These are phyloP conservation scores for Hepsetus odoe DNA, from an alignment of 2,113 vertebrate species.

Conservation along the genomic window DNA sequence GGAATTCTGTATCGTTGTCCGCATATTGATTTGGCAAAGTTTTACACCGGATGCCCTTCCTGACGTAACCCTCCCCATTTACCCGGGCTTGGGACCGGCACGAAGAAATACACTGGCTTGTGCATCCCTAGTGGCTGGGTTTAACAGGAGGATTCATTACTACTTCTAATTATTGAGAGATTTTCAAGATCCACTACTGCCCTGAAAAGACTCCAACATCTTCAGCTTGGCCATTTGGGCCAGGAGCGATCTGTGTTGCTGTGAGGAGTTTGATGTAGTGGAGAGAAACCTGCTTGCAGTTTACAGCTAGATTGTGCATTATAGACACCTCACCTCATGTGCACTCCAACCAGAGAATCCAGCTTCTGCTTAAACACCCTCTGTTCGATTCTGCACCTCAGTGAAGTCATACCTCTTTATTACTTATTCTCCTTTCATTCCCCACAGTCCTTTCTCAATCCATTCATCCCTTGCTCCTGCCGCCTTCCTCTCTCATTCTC, in stretches of 20 bases:
- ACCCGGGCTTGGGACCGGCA: too few species aligned
- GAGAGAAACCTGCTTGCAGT: not conserved
- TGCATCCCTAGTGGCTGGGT: too few species aligned
- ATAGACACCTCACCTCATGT: not conserved
- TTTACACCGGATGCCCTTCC: too few species aligned
- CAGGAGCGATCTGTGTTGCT: not conserved
- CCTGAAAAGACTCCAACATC: too few species aligned
- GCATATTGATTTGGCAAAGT: too few species aligned
- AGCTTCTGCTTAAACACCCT: not conserved
- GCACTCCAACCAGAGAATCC: not conserved
- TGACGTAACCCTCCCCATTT: too few species aligned
- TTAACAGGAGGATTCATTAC: too few species aligned
- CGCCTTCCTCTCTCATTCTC: constrained; percentile 15
- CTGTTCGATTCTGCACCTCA: constrained; percentile 2
- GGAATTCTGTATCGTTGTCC: too few species aligned
- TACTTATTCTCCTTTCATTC: constrained; percentile 31
- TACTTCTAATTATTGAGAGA: too few species aligned
- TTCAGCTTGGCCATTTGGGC: too few species aligned
- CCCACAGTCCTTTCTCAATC: constrained; percentile 27
- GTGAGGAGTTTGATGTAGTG: not conserved
- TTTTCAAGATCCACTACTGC: too few species aligned
- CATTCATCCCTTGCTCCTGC: constrained; percentile 22
- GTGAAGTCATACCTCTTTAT: not conserved
- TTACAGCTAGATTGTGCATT: not conserved
- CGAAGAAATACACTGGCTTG: too few species aligned